phyloP scores from a whole-genome alignment of 2,113 vertebrate genomes.

The Austrofundulus limnaeus region DNA sequence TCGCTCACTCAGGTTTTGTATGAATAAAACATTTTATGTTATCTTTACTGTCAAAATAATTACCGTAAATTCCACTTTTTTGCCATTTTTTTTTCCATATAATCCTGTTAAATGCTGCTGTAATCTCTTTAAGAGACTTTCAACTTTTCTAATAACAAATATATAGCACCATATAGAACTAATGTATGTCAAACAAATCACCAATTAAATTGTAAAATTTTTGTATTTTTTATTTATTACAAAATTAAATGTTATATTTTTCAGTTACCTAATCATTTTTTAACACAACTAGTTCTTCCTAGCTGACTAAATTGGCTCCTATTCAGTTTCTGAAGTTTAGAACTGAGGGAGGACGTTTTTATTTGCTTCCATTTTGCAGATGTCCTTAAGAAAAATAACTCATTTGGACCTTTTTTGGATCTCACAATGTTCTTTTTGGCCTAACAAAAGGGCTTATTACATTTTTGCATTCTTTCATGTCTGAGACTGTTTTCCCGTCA shows the following conservation, averaged over 20 bases:
- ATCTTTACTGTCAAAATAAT: not conserved
- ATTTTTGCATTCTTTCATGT: conserved; percentile 56
- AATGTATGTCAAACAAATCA: not conserved
- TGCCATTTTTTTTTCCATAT: no score
- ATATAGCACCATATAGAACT: not conserved
- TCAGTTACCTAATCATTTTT: conserved; percentile 21
- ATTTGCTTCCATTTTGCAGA: conserved; percentile 22
- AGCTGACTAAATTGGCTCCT: conserved; percentile 25
- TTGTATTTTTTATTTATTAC: not conserved
- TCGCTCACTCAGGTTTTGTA: conserved; percentile 83
- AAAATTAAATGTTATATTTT: conserved; percentile 14
- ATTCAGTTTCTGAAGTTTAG: conserved; percentile 26
- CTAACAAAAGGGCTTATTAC: conserved; percentile 34
- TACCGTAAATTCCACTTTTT: no score
- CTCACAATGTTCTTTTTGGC: conserved; percentile 56
- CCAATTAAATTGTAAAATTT: not conserved
- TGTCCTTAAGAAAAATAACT: conserved; percentile 49
- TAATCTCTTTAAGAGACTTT: no score
- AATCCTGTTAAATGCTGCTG: no score
- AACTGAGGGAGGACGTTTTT: conserved; percentile 20
- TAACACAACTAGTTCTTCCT: conserved; percentile 25
- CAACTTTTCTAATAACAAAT: no score
- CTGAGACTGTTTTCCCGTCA: conserved; percentile 54
- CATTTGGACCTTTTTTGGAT: conserved; percentile 35
- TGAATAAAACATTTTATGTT: not conserved